Evolutionary conservation across 2,888 invertebrate genomes (phyloP), one percentile per base, ranked within the genome.

Genomic region (Leistus spinibarbis): DNA sequence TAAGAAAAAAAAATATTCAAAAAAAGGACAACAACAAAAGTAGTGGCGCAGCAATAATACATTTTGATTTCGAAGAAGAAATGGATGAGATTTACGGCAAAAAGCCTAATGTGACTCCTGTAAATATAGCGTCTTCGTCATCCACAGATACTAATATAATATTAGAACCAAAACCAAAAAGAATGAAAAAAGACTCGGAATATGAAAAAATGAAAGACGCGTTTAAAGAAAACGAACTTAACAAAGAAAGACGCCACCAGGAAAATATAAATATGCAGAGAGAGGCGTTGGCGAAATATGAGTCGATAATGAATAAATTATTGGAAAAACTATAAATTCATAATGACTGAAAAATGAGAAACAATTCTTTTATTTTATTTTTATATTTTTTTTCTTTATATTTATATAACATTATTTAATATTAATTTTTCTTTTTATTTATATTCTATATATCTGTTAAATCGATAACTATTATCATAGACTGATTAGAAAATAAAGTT

Each of bases 331-430:
- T 56, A 56, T 56, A 53, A 56, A 56, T 7, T 17, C 19, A 17
- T 1, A 17, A 19, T 53, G n/a, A 17, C 57, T 10, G 1, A 56
- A 78, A 16, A 27, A 78, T 62, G 13, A 76, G 76, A 69, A 78
- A 79, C 40, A 67, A 54, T 24, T 77, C 13, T 76, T 78, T 78
- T n/a, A 79, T 76, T 10, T 69, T n/a, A n/a, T n/a, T n/a, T n/a
- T n/a, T n/a, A n/a, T n/a, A n/a, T n/a, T n/a, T n/a, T n/a, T n/a
- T n/a, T n/a, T n/a, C n/a, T n/a, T n/a, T n/a, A n/a, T n/a, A n/a
- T n/a, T n/a, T n/a, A n/a, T n/a, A n/a, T n/a, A n/a, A n/a, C n/a
- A n/a, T n/a, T n/a, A n/a, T n/a, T n/a, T n/a, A n/a, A n/a, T n/a
- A n/a, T n/a, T n/a, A n/a, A n/a, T n/a, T n/a, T n/a, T n/a, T n/a